Base-by-base conservation (phyloP, 1,140 invertebrate genomes). In the Cydia amplana region DNA sequence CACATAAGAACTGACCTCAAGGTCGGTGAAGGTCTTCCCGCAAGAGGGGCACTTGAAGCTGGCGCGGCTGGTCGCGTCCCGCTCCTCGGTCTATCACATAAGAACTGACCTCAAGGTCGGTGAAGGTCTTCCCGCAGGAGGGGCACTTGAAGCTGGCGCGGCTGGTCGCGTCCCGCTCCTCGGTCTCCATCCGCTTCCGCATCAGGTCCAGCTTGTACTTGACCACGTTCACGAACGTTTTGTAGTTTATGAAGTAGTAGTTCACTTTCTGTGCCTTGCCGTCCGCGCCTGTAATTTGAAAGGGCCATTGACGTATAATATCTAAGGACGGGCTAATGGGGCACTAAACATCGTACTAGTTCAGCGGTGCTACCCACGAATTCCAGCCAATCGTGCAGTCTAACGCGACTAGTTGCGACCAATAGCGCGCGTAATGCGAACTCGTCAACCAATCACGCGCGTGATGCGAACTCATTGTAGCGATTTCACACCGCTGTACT, bases 211-310 rank as follows among this genome's bases (percentile, higher is more conserved):
- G 93, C 94, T 99, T 99, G 89, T 99, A 99, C 91, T 99, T 99
- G 0, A 98, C 97, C 28, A 99, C 97, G 94, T 99, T 99, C 3
- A 99, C 98, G 93, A 99, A 99, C 18, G 96, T 97, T 94, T 98
- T 98, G 89, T 99, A 99, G 93, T 99, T 99, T 78, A 99, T 99
- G 85, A 98, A 99, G 91, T 99, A 99, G 93, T 99, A 99, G 90
- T 99, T 99, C 9, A 99, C 97, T 95, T 98, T 97, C 85, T 98
- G 98, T 20, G 97, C 97, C 94, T 98, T 98, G n/a, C 97, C 97
- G 94, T 99, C 98, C 3, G 95, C 94, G 32, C 98, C 93, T 93
- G 74, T 25, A 86, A 82, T 73, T 72, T 51, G 7, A 75, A 73
- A 74, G 28, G 28, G 28, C 28, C n/a, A n/a, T n/a, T n/a, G n/a